Percentiles rank a stretch among this genome's conserved stretches.
These are phyloP conservation scores for Cosmia trapezina DNA, from an alignment of 2,888 invertebrate species.

Conservation along the genomic window DNA sequence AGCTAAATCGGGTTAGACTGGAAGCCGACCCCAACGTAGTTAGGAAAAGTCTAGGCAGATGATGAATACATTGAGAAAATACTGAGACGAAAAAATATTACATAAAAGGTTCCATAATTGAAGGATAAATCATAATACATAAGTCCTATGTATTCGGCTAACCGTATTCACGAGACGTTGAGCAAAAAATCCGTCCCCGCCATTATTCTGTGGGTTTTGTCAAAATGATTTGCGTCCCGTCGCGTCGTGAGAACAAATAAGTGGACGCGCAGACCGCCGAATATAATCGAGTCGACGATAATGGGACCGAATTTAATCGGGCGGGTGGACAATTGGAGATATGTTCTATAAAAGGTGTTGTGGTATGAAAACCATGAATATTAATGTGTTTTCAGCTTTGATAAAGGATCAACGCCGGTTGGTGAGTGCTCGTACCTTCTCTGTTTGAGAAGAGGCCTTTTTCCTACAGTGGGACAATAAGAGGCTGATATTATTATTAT, in stretches of 20 bases:
- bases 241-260: constrained; percentile 13
- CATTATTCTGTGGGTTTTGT: constrained; percentile 13
- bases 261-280: background rate
- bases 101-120: constrained; percentile 18
- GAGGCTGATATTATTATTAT: too few relatives aligned
- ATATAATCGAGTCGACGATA: background rate
- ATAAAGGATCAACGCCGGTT: background rate
- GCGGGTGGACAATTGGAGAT: background rate
- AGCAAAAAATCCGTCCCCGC: constrained; percentile 2
- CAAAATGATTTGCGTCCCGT: constrained; percentile 9
- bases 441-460: too few relatives aligned
- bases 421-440: too few relatives aligned
- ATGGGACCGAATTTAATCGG: background rate
- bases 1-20: too few relatives aligned
- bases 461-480: too few relatives aligned
- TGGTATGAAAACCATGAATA: too few relatives aligned
- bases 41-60: too few relatives aligned
- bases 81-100: background rate
- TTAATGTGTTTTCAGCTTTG: background rate
- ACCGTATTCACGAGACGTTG: background rate
- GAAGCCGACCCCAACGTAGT: too few relatives aligned
- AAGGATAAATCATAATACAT: constrained; percentile 6
- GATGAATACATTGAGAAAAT: background rate
- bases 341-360: too few relatives aligned
- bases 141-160: background rate